Evolutionary conservation across 2,888 invertebrate genomes (phyloP).

Genomic region (Agelastica alni): DNA sequence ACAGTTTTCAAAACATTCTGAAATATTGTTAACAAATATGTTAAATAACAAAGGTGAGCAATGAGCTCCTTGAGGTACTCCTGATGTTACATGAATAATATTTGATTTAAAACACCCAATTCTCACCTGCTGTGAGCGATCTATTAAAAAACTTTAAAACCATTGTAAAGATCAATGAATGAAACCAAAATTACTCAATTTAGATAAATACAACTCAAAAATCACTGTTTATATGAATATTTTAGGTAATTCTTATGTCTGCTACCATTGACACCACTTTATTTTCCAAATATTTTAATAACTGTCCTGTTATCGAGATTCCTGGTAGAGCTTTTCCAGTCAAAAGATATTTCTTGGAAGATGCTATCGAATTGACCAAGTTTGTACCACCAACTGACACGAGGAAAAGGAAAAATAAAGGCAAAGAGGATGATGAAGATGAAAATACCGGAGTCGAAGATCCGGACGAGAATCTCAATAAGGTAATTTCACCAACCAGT

Average conservation of each 20-base stretch:
- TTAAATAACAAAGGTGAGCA: too few species aligned
- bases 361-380: slow-evolving; percentile 83
- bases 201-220: not conserved
- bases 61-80: too few species aligned
- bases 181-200: too few species aligned
- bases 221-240: not conserved
- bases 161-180: too few species aligned
- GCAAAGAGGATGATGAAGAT: slow-evolving; percentile 64
- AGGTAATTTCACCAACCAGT: too few species aligned
- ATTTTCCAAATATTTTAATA: slow-evolving; percentile 90
- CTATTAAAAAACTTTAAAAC: too few species aligned
- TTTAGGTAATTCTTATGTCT: slow-evolving; percentile 86
- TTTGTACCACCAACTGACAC: slow-evolving; percentile 79
- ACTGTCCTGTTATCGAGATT: slow-evolving; percentile 89
- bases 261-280: slow-evolving; percentile 95
- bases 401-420: slow-evolving; percentile 69
- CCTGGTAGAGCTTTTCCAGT: slow-evolving; percentile 88
- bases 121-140: too few species aligned
- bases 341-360: slow-evolving; percentile 90
- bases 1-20: too few species aligned
- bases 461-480: slow-evolving; percentile 73
- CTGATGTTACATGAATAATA: too few species aligned
- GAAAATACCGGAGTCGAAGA: slow-evolving; percentile 65
- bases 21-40: too few species aligned
- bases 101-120: too few species aligned